These are phyloP conservation scores for Gila robusta DNA, from an alignment of 2,797 vertebrate species.

Conservation along the genomic window DNA sequence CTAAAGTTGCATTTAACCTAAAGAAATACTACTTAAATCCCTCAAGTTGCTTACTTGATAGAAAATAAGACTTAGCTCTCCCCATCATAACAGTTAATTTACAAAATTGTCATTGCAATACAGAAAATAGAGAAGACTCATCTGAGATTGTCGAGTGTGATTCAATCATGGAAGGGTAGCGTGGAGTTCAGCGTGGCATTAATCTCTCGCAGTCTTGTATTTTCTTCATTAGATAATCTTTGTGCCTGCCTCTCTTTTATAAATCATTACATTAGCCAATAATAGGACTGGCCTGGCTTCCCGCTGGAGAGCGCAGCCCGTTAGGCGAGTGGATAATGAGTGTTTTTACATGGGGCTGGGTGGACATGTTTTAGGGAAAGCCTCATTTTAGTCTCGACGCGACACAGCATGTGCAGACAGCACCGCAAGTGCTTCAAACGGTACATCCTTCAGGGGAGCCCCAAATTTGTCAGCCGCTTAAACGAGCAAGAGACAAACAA, in stretches of 20 bases:
- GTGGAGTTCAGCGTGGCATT: slow-evolving; percentile 35
- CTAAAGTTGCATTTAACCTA: not conserved
- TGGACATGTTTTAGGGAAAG: slow-evolving; percentile 79
- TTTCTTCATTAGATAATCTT: slow-evolving; percentile 57
- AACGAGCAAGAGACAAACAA: slow-evolving; percentile 45
- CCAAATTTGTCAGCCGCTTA: slow-evolving; percentile 56
- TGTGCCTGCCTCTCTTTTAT: slow-evolving; percentile 49
- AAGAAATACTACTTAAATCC: not conserved
- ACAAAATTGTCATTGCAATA: slow-evolving; percentile 13
- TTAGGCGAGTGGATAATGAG: slow-evolving; percentile 76
- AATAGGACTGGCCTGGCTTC: slow-evolving; percentile 77
- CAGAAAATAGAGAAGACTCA: slow-evolving; percentile 30
- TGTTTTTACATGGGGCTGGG: slow-evolving; percentile 79
- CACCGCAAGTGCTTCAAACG: not conserved
- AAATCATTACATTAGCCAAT: slow-evolving; percentile 77
- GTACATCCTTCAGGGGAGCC: slow-evolving; percentile 57
- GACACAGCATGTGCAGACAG: slow-evolving; percentile 52
- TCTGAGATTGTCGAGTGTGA: slow-evolving; percentile 32
- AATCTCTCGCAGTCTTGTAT: slow-evolving; percentile 48
- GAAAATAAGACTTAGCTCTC: slow-evolving; percentile 22
- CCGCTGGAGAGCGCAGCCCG: slow-evolving; percentile 69
- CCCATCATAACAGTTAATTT: slow-evolving; percentile 12
- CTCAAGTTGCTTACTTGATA: not conserved
- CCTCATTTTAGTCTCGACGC: slow-evolving; percentile 59
- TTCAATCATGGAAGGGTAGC: slow-evolving; percentile 33